phyloP scores from a whole-genome alignment of 37 sponge, comb jelly and placozoan species.

The Haliclona indistincta region DNA sequence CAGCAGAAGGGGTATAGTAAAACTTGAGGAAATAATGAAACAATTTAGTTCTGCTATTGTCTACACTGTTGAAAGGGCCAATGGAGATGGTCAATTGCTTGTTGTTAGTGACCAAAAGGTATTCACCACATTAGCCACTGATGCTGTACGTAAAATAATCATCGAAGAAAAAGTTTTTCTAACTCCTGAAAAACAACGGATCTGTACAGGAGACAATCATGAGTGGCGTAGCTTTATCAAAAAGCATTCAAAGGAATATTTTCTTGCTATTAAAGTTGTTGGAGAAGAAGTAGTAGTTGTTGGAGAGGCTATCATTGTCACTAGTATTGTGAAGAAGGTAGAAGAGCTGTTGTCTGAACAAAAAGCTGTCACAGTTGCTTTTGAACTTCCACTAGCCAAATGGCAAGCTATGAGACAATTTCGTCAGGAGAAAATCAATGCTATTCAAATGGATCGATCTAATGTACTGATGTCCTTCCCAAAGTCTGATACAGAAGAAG shows the following conservation, averaged over 20 bases:
- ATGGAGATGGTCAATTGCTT: no score
- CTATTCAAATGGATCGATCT: background rate
- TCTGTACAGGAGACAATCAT: constrained; percentile 6
- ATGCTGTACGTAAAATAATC: background rate
- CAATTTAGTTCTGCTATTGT: background rate
- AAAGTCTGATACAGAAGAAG: background rate
- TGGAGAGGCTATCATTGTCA: background rate
- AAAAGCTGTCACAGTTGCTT: background rate
- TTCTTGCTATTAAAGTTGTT: constrained; percentile 5
- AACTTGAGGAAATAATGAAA: background rate
- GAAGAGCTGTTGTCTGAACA: constrained; percentile 8
- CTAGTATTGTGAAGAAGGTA: background rate
- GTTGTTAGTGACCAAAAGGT: background rate
- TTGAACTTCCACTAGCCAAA: background rate
- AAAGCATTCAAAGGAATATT: background rate
- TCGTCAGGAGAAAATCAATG: background rate
- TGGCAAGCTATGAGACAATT: constrained; percentile 3
- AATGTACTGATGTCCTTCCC: constrained; percentile 8
- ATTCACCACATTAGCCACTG: background rate
- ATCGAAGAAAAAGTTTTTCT: background rate
- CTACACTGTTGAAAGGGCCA: background rate
- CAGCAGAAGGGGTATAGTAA: background rate
- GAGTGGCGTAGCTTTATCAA: constrained; percentile 6
- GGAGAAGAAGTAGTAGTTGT: background rate
- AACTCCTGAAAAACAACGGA: background rate